A percentile compares a stretch with the other conserved stretches of the same genome.
These are phyloP conservation scores for Todiramphus chloris DNA, from an alignment of 2,113 vertebrate genomes.

Conservation along the genomic window DNA sequence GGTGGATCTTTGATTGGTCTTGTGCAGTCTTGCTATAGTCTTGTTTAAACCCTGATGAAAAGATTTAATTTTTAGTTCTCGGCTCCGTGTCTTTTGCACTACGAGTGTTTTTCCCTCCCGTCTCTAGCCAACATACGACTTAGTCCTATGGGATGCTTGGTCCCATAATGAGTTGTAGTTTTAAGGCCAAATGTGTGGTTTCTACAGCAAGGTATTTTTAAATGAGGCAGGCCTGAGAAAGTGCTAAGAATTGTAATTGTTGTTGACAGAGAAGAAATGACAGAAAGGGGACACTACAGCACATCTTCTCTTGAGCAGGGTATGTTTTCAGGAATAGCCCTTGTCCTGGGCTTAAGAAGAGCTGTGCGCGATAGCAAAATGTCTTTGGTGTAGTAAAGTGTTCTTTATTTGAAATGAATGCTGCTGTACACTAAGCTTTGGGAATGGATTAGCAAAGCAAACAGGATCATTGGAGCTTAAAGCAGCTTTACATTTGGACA, in stretches of 20 bases:
- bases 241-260: background rate
- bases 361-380: background rate
- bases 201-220: conserved; percentile 46
- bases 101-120: background rate
- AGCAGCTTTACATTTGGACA: background rate
- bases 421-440: background rate
- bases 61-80: background rate
- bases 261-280: conserved; percentile 26
- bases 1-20: background rate
- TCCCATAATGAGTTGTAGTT: background rate
- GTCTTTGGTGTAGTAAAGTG: background rate
- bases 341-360: background rate
- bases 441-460: background rate
- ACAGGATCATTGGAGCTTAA: background rate
- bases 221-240: background rate
- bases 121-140: background rate
- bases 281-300: conserved; percentile 12
- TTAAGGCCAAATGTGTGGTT: background rate
- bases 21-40: background rate
- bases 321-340: background rate
- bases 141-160: background rate
- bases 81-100: background rate
- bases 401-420: background rate
- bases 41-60: background rate
- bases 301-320: background rate